Base-by-base conservation (phyloP, 2,113 vertebrate genomes). In the Oplegnathus fasciatus region DNA sequence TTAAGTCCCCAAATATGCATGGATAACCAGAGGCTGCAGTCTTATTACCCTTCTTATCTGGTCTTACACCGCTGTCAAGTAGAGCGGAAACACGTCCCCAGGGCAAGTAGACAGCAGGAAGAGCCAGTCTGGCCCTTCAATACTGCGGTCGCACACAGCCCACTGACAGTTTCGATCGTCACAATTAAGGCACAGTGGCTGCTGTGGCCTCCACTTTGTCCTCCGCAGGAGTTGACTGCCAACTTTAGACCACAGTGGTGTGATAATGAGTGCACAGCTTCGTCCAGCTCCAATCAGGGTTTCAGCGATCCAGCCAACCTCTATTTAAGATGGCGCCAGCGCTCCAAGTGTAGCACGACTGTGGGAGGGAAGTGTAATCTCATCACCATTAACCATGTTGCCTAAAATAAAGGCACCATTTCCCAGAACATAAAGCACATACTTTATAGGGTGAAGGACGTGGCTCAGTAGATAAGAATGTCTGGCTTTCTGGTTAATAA, bases 51-150 rank as follows among this genome's bases (percentile, higher is more conserved):
- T 78, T 57, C 80, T 84, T 78, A 85, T 90, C 70, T 72, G 62
- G 57, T 82, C 60, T 61, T 64, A 74, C 50, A 66, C 75, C 50
- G 48, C 84, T 84, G 86, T 84, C 83, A 90, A 87, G 44, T 83
- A 62, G 85, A 90, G 86, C 78, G 60, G 67, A 92, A 89, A 91
- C 37, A 34, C 0, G 55, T 90, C 89, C 82, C 57, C 4, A 1
- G 78, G 80, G 85, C 70, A 48, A 83, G 57, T 3, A 65, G 71
- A 91, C 72, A 81, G 78, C 77, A 81, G 75, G 76, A 86, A 82
- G 75, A 79, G 75, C 67, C 57, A 65, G 67, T 68, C 64, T 54
- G 6, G 57, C 20, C 34, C 77, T 79, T 71, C 32, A 71, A 58
- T 20, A 54, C 87, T 50, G 64, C 72, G 65, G 82, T 61, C 78